A percentile compares a stretch with the other conserved stretches of the same genome.
These are phyloP conservation scores for Centropus bengalensis DNA, from an alignment of 2,113 vertebrate genomes.

Conservation along the genomic window DNA sequence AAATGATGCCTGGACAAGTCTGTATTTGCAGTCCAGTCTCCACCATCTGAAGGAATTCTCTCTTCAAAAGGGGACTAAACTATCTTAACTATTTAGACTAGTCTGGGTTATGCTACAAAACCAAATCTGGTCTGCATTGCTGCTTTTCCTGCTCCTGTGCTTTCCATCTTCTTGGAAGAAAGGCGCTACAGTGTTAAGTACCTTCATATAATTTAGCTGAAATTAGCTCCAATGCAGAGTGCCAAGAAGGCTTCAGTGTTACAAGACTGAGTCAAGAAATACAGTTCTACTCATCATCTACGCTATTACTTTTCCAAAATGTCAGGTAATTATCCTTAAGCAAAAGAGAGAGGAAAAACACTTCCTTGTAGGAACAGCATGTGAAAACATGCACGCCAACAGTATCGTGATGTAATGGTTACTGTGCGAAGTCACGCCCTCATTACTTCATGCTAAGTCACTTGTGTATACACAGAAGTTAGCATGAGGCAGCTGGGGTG, in stretches of 20 bases:
- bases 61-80: background rate
- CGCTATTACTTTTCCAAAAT: background rate
- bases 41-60: background rate
- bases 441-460: background rate
- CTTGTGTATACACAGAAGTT: background rate
- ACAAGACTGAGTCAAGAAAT: background rate
- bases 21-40: background rate
- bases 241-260: background rate
- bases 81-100: background rate
- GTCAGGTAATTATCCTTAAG: background rate
- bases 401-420: background rate
- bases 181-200: background rate
- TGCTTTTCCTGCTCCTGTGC: background rate
- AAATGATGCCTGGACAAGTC: background rate
- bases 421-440: background rate
- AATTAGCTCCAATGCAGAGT: background rate
- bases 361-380: background rate
- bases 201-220: background rate
- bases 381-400: background rate
- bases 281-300: background rate
- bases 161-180: background rate
- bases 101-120: background rate
- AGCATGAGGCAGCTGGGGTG: background rate
- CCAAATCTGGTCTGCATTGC: background rate
- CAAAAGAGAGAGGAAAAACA: background rate